phyloP scores from a whole-genome alignment of 64 coral and sea anemone species.

The Montipora sp. region DNA sequence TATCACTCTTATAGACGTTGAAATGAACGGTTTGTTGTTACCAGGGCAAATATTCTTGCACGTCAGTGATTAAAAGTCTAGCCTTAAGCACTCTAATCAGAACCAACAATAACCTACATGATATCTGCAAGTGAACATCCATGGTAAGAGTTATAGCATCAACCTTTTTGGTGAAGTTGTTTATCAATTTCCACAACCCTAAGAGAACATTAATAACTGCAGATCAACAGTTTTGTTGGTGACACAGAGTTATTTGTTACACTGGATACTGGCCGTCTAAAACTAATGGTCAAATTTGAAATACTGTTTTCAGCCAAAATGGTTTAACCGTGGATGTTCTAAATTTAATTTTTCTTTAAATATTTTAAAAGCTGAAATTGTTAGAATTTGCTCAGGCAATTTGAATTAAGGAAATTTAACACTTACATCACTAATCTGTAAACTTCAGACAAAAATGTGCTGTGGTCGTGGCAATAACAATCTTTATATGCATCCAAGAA shows the following conservation, averaged over 20 bases:
- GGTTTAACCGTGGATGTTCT: neutral
- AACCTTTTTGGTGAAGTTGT: neutral
- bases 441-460: too few relatives aligned
- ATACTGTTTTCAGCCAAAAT: neutral
- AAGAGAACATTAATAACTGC: neutral
- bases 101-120: neutral
- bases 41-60: constrained; percentile 6
- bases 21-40: neutral
- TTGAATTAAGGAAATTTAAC: neutral
- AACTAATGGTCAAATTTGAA: constrained; percentile 5
- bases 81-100: neutral
- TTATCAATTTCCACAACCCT: neutral
- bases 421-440: neutral
- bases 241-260: neutral
- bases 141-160: neutral
- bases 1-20: constrained; percentile 21
- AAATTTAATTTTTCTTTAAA: neutral
- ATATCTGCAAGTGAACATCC: constrained; percentile 1
- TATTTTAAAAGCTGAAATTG: neutral
- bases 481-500: too few relatives aligned
- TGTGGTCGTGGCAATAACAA: too few relatives aligned
- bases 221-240: neutral
- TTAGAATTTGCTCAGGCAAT: neutral
- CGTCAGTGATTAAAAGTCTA: neutral
- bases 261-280: neutral